Conservation (phyloP, 1,140 invertebrate genomes). For the Mamestra configurata region DNA sequence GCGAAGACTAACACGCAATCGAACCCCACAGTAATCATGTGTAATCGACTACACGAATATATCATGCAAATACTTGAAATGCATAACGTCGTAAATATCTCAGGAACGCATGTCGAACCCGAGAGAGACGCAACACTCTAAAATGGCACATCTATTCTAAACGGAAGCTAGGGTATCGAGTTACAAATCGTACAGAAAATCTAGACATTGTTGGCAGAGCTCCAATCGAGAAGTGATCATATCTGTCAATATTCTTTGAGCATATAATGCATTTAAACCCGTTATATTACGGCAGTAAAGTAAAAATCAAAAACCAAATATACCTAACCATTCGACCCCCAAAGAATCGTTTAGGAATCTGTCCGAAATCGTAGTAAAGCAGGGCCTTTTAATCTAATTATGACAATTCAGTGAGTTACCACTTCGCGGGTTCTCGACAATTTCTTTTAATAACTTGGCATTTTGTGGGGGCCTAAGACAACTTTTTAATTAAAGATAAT, state of each 20-base stretch:
- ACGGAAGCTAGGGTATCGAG: constrained; percentile 82
- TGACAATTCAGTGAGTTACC: constrained; percentile 77
- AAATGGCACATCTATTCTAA: constrained; percentile 85
- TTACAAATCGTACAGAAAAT: constrained; percentile 86
- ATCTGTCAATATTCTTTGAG: constrained; percentile 86
- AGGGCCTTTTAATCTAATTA: constrained; percentile 79
- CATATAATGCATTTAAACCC: constrained; percentile 79
- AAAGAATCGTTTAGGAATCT: constrained; percentile 51
- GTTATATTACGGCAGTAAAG: constrained; percentile 64
- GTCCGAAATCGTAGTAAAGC: constrained; percentile 69
- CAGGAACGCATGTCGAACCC: constrained; percentile 76
- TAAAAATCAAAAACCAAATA: constrained; percentile 54
- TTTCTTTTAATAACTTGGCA: constrained; percentile 82
- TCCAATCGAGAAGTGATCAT: constrained; percentile 87
- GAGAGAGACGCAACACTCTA: constrained; percentile 78
- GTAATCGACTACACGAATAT: constrained; percentile 52
- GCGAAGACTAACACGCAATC: constrained; percentile 48
- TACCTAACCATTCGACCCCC: not conserved
- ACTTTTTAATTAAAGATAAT: constrained; percentile 86
- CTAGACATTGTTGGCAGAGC: constrained; percentile 81
- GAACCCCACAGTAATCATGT: constrained; percentile 35
- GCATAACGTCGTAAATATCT: constrained; percentile 76
- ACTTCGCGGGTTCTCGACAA: constrained; percentile 72
- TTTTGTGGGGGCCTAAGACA: constrained; percentile 77
- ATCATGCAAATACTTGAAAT: constrained; percentile 62